Evolutionary conservation across 2,888 invertebrate species (phyloP), one percentile per base, ranked within the genome.

Genomic region (Taphrorychus bicolor): DNA sequence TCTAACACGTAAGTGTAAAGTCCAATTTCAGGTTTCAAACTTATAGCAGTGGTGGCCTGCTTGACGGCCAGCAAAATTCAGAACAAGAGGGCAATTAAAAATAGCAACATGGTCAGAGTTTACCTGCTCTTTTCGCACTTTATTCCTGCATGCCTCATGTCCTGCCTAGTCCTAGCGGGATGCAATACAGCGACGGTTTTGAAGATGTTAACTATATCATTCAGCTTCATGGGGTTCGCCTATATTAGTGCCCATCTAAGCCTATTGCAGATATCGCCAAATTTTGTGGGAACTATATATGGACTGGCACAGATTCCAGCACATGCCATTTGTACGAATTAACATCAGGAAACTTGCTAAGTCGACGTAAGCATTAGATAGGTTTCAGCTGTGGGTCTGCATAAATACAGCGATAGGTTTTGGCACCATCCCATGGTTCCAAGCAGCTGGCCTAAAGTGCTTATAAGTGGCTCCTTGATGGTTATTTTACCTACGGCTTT

Each of bases 71-170:
- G 45, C 22, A 42, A 14, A 9, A 45, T 42, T 11, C 41, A 45
- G 17, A 45, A 21, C 5, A 45, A 45, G 11, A 5, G 14, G 2
- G 7, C 16, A 5, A 16, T 16, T 21, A 19, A 7, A 2, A 45
- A 45, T 45, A 45, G 7, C 3, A 21, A n/a, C 5, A 11, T 45
- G 5, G 41, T 45, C n/a, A 58, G 23, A 16, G 23, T 3, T 1
- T 45, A 16, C n/a, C 2, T 58, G 22, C n/a, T 58, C n/a, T 57
- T 58, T 45, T 58, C 58, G 5, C 58, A 58, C 17, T 22, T 58
- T 1, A 2, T 45, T 5, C 58, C 58, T 22, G 58, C 42, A 42
- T 1, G 21, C 11, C n/a, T 45, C n/a, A 4, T 58, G 2, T 4
- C 23, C 1, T 23, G 41, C 9, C 4, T 58, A 17, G 16, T 22